Conservation (phyloP, 2,797 vertebrate species). For the Ctenopoma multispine region DNA sequence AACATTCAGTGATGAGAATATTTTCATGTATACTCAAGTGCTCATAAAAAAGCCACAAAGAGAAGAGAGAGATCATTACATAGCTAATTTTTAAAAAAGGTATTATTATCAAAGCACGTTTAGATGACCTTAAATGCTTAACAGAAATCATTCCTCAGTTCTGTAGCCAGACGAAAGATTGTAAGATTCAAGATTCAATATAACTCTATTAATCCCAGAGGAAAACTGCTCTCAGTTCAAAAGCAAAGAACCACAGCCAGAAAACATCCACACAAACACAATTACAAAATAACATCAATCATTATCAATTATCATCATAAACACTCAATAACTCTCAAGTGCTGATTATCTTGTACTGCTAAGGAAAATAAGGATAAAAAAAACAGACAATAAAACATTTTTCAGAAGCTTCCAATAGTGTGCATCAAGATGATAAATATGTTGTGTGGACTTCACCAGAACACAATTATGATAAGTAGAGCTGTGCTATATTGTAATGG, state of each 20-base stretch:
- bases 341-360: neutral
- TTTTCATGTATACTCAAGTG: neutral
- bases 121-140: constrained; percentile 6
- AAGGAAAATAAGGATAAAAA: neutral
- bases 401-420: neutral
- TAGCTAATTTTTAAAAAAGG: neutral
- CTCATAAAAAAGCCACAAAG: constrained; percentile 3
- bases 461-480: neutral
- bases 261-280: too few species aligned
- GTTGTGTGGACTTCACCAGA: neutral
- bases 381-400: neutral
- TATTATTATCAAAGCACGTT: constrained; percentile 6
- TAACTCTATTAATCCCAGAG: too few species aligned
- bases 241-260: too few species aligned
- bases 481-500: too few species aligned
- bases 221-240: too few species aligned
- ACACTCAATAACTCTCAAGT: constrained; percentile 6
- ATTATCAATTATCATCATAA: neutral
- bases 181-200: neutral
- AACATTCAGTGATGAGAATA: neutral
- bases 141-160: constrained; percentile 13
- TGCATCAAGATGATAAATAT: neutral
- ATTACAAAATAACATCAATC: too few species aligned
- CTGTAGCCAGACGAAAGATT: neutral
- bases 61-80: neutral